Evolutionary conservation across 1,140 invertebrate genomes (phyloP).

Genomic region (Berghia stephanieae): DNA sequence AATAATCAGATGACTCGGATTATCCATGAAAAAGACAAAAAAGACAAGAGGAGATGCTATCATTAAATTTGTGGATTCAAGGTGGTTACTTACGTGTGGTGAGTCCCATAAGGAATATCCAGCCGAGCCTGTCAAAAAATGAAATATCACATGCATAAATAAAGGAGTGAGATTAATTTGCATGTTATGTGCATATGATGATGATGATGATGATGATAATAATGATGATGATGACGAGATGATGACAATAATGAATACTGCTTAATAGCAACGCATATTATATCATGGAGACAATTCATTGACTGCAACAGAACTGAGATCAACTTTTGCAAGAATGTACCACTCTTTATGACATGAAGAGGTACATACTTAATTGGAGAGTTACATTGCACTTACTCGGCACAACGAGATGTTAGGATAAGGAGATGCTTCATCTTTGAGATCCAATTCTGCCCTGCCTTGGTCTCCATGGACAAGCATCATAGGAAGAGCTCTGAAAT

Average conservation of each 20-base stretch:
- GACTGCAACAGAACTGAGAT: too few relatives aligned
- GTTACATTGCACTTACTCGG: constrained; percentile 49
- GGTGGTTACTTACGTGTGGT: constrained; percentile 84
- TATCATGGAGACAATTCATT: too few relatives aligned
- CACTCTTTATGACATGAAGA: constrained; percentile 22
- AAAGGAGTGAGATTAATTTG: constrained; percentile 20
- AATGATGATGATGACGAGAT: too few relatives aligned
- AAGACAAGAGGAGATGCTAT: too few relatives aligned
- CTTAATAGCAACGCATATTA: too few relatives aligned
- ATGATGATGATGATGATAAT: too few relatives aligned
- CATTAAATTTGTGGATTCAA: too few relatives aligned
- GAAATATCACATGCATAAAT: not conserved
- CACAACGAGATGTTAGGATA: constrained; percentile 62
- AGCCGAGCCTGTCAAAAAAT: constrained; percentile 55
- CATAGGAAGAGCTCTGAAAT: constrained; percentile 72
- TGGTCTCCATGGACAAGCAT: constrained; percentile 84
- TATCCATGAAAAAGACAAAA: too few relatives aligned
- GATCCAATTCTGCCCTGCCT: constrained; percentile 62
- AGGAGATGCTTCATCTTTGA: constrained; percentile 52
- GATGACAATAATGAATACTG: too few relatives aligned
- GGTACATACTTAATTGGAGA: constrained; percentile 16
- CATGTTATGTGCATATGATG: too few relatives aligned
- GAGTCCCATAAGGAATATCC: constrained; percentile 80
- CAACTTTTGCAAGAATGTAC: too few relatives aligned
- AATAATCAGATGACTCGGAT: too few relatives aligned